Evolutionary conservation across 2,888 invertebrate species (phyloP), one percentile per base, ranked within the genome.

Genomic region (Argyra leucocephala): DNA sequence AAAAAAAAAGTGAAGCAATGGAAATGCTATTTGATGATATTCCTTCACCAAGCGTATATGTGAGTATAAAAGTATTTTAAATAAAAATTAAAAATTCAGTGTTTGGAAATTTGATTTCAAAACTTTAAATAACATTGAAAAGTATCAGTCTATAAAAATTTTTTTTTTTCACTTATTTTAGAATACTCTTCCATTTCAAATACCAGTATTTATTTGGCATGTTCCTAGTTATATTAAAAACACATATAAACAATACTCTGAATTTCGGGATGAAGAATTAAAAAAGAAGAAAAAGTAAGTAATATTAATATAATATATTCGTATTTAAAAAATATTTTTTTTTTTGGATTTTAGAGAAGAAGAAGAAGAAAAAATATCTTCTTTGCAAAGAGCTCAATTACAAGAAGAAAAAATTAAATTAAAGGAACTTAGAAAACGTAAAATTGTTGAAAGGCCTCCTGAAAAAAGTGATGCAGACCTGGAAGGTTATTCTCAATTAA

Each of bases 161-260:
- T 15, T 61, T 18, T 57, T 37, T 22, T 15, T 1, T 6, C 57
- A 12, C 31, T 7, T 58, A 22, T 66, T 67, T 31, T 63, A 83
- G 74, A 87, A 93, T 74, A 92, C 92, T 1, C 79, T 93, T 71
- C 94, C 93, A 0, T 87, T 91, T 75, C 93, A 93, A 83, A 86
- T 93, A 74, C 89, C 90, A 0, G 77, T 86, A 70, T 83, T 86
- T 70, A 79, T 87, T 36, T 88, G 88, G 85, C 82, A 84, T 76
- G 76, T 88, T 65, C 90, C 89, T 0, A 76, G 78, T 63, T 74
- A 81, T 2, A 78, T 84, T 65, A 78, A 78, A 69, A 73, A 75
- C 22, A 76, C 72, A 2, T 73, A 81, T 69, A 72, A 74, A 70
- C 74, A 80, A 69, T 75, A 81, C 57, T 76, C 83, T 66, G 81